Evolutionary conservation across 1,140 invertebrate species (phyloP), one percentile per base, ranked within the genome.

Genomic region (Daktulosphaira vitifoliae): DNA sequence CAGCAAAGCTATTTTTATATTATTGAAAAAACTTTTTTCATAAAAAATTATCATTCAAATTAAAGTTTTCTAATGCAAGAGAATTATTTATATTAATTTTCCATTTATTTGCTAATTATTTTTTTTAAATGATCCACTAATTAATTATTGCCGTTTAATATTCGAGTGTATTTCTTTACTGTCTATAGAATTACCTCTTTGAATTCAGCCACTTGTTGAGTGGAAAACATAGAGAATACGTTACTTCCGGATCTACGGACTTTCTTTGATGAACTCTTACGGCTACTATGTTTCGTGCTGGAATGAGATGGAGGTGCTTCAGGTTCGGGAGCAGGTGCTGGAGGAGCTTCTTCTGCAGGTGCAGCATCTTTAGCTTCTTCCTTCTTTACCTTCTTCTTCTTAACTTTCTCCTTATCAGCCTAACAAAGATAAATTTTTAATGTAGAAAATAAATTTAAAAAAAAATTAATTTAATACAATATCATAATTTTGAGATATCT

Each of bases 221-320:
- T 90, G 66, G 87, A 86, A 83, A 96, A 96, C 86, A 92, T 90
- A 73, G 90, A 92, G 81, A 96, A 95, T 72, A 95, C 90, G 81
- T 90, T 93, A 77, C 89, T 92, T 69, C 90, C 90, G 73, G 86
- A 85, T 71, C 90, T 82, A 80, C 91, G 91, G 66, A 86, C 87
- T 79, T 85, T 81, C 66, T 72, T 73, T 59, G 68, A 70, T 50
- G 70, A 71, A 38, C 68, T 68, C 77, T 79, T 76, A 77, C 80
- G 75, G 75, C 79, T 69, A 75, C 80, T 73, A 75, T 77, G 73
- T 77, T 76, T 75, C 75, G 79, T 73, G 71, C 82, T 76, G 74
- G 79, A 76, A 72, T 78, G 77, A 66, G 82, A 76, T 68, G 79
- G 78, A 67, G 81, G 75, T 69, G 79, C 82, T 65, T 80, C 80